These are phyloP conservation scores for Goniozus legneri DNA, from an alignment of 1,140 invertebrate genomes.

Conservation along the genomic window DNA sequence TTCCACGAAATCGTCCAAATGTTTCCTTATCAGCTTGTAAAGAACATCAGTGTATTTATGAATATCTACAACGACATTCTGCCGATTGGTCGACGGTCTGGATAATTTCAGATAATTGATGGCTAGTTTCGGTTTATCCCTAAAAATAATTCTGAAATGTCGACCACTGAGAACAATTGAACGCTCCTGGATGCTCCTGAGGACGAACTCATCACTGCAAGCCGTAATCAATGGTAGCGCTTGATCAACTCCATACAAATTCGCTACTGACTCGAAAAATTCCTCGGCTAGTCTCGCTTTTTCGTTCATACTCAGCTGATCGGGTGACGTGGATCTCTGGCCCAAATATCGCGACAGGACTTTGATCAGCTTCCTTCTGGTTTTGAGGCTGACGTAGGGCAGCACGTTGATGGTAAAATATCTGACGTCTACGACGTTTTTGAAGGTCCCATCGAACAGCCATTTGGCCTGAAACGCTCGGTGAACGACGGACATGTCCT, in stretches of 20 bases:
- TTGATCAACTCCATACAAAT: constrained; percentile 17
- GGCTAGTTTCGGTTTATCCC: constrained; percentile 28
- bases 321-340: not conserved
- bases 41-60: constrained; percentile 12
- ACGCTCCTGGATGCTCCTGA: constrained; percentile 6
- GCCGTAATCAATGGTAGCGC: constrained; percentile 24
- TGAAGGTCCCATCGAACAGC: constrained; percentile 28
- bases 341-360: constrained; percentile 16
- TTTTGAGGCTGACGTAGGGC: constrained; percentile 25
- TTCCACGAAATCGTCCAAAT: constrained; percentile 17
- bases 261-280: constrained; percentile 20
- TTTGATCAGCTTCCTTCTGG: constrained; percentile 29
- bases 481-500: constrained; percentile 24
- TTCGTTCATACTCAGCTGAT: not conserved
- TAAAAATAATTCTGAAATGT: constrained; percentile 21
- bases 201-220: constrained; percentile 27
- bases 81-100: not conserved
- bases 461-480: constrained; percentile 30
- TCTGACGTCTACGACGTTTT: constrained; percentile 17
- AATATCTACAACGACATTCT: constrained; percentile 8
- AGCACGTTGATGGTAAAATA: constrained; percentile 31
- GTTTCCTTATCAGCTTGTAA: constrained; percentile 24
- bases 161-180: constrained; percentile 15
- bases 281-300: constrained; percentile 18
- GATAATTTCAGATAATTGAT: constrained; percentile 33